phyloP scores from a whole-genome alignment of 2,888 invertebrate genomes.

The Drosophila recens region DNA sequence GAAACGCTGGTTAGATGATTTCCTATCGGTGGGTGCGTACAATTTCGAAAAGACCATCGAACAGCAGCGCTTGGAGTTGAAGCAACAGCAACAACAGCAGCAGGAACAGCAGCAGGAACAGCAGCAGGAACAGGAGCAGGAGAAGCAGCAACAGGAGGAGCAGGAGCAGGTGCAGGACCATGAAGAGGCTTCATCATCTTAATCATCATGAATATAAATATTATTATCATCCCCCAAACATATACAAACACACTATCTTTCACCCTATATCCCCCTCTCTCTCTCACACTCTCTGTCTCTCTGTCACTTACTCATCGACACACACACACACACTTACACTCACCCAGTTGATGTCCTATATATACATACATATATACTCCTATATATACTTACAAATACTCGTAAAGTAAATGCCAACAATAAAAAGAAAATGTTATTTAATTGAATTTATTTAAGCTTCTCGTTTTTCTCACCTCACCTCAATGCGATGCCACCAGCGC shows the following conservation, averaged over 20 bases:
- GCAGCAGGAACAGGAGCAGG: slow-evolving; percentile 21
- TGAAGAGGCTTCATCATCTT: slow-evolving; percentile 45
- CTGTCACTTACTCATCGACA: slow-evolving; percentile 12
- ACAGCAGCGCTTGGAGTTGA: slow-evolving; percentile 50
- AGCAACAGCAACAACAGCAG: slow-evolving; percentile 29
- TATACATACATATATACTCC: slow-evolving; percentile 44
- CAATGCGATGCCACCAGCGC: slow-evolving; percentile 45
- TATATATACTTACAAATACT: slow-evolving; percentile 56
- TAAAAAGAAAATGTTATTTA: slow-evolving; percentile 81
- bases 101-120: too few species aligned
- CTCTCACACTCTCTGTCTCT: too few species aligned
- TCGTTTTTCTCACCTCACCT: slow-evolving; percentile 64
- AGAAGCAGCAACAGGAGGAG: slow-evolving; percentile 20
- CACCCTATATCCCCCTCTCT: neutral
- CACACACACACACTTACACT: slow-evolving; percentile 11
- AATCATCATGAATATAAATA: slow-evolving; percentile 61
- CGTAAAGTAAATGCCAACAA: slow-evolving; percentile 72
- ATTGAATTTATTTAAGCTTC: slow-evolving; percentile 80
- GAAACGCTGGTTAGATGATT: slow-evolving; percentile 83
- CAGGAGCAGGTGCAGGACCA: slow-evolving; percentile 21
- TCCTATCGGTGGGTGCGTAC: slow-evolving; percentile 82
- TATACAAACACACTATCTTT: slow-evolving; percentile 20
- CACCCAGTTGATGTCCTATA: slow-evolving; percentile 35
- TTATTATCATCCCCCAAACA: slow-evolving; percentile 43
- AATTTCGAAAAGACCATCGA: slow-evolving; percentile 79